Evolutionary conservation across 2,888 invertebrate species (phyloP).

Genomic region (Parnassius orleans): DNA sequence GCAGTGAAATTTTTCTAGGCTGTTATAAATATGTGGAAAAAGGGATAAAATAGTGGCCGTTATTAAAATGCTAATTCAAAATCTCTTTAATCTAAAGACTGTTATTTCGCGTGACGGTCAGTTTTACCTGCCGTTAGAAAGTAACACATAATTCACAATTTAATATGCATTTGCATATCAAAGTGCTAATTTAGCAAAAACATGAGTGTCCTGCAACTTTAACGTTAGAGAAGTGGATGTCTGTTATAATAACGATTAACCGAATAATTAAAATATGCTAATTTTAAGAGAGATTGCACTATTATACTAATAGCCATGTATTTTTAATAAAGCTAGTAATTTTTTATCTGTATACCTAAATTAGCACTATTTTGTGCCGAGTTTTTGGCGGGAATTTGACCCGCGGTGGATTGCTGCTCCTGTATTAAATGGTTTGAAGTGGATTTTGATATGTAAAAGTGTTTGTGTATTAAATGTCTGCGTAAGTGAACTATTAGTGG

Average conservation of each 20-base stretch:
- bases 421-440: no score
- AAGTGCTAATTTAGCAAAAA: slow-evolving; percentile 11
- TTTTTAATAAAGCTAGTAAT: no score
- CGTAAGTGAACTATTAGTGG: no score
- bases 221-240: background rate
- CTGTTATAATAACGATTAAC: slow-evolving; percentile 18
- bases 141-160: slow-evolving; percentile 15
- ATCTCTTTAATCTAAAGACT: slow-evolving; percentile 9
- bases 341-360: no score
- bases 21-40: slow-evolving; percentile 1
- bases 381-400: no score
- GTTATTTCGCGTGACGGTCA: slow-evolving; percentile 8
- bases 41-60: slow-evolving; percentile 8
- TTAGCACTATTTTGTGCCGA: no score
- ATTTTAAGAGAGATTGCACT: slow-evolving; percentile 2
- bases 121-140: slow-evolving; percentile 18
- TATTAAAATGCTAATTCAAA: slow-evolving; percentile 22
- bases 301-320: no score
- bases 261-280: slow-evolving; percentile 12
- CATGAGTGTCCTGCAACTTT: slow-evolving; percentile 1
- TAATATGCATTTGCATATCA: slow-evolving; percentile 23
- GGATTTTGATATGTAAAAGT: no score
- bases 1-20: no score
- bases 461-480: no score
- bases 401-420: no score